Conservation (phyloP, 1,140 invertebrate species). For the Drosophila virilis region DNA sequence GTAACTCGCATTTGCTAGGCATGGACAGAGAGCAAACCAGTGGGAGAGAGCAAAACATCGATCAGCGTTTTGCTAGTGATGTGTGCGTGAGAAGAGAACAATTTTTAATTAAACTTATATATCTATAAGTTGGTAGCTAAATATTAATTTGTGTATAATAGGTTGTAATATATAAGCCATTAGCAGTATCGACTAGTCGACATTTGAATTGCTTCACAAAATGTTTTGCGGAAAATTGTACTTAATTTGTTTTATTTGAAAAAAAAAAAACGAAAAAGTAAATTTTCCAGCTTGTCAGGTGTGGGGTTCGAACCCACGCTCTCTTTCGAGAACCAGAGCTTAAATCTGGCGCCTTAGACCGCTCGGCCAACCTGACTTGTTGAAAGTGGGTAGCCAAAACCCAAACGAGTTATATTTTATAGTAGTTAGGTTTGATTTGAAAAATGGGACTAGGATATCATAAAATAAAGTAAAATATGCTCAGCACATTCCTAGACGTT, state of each 20-base stretch:
- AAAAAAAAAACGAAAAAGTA: slow-evolving; percentile 22
- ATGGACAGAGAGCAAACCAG: neutral
- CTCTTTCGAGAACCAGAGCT: slow-evolving; percentile 89
- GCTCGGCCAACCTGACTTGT: slow-evolving; percentile 88
- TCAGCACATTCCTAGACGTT: too few relatives aligned
- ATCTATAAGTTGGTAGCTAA: too few relatives aligned
- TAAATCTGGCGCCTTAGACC: slow-evolving; percentile 91
- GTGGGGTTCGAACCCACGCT: slow-evolving; percentile 91
- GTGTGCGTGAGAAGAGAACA: neutral
- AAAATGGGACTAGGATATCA: too few relatives aligned
- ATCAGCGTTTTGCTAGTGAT: slow-evolving; percentile 27
- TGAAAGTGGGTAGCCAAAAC: neutral
- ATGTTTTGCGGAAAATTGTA: neutral
- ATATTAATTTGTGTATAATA: too few relatives aligned
- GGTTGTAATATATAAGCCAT: too few relatives aligned
- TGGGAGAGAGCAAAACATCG: slow-evolving; percentile 3
- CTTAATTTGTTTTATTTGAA: slow-evolving; percentile 6
- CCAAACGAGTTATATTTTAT: too few relatives aligned
- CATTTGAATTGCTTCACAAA: neutral
- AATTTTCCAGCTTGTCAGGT: slow-evolving; percentile 86
- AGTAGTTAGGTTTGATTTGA: too few relatives aligned
- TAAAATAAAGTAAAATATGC: too few relatives aligned
- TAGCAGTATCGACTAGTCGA: too few relatives aligned
- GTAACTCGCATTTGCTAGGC: slow-evolving; percentile 8
- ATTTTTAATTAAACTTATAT: neutral